Base-by-base conservation (phyloP, 2,113 vertebrate species). In the Chloroceryle aenea region DNA sequence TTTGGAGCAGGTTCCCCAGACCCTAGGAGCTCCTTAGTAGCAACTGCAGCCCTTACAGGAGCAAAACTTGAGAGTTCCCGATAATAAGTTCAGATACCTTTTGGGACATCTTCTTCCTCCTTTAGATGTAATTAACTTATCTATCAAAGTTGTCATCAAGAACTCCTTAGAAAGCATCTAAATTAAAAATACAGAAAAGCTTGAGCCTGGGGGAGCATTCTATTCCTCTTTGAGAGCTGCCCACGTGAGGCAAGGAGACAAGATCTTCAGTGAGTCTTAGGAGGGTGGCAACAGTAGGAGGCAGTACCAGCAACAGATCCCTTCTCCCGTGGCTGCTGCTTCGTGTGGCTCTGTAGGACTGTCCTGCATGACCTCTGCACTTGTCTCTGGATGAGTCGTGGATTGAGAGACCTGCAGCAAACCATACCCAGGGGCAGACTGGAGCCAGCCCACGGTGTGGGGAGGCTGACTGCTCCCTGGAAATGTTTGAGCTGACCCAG, bases 181-280 rank as follows among this genome's bases (percentile, higher is more conserved):
- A 89, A 43, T 34, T 50, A 48, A 62, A 89, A 56, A 25, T 32
- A 25, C 16, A 48, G 53, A 17, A 26, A 73, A 30, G 14, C 7
- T 61, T 79, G 32, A 48, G 53, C 30, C 6, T 6, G 4, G 45
- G 40, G 12, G 10, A 61, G 11, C 23, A 6, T 34, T 43, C 10
- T 12, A 13, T 87, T 76, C 7, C 8, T 43, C 16, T 64, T 29
- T 38, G 36, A 52, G 56, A 63, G 13, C 22, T 50, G 36, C 32
- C 63, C 20, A 12, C 0, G 0, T 21, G 9, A 53, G 34, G 30
- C 3, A 1, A 56, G 42, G 50, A 72, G 74, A 34, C 34, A 7
- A 59, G 66, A 45, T 34, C 58, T 62, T 62, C 13, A 16, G 59
- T 55, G 66, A 43, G 69, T 42, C 36, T 48, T 12, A 27, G 48